These are phyloP conservation scores for Calephelis nemesis DNA, from an alignment of 1,140 invertebrate species.

Conservation along the genomic window DNA sequence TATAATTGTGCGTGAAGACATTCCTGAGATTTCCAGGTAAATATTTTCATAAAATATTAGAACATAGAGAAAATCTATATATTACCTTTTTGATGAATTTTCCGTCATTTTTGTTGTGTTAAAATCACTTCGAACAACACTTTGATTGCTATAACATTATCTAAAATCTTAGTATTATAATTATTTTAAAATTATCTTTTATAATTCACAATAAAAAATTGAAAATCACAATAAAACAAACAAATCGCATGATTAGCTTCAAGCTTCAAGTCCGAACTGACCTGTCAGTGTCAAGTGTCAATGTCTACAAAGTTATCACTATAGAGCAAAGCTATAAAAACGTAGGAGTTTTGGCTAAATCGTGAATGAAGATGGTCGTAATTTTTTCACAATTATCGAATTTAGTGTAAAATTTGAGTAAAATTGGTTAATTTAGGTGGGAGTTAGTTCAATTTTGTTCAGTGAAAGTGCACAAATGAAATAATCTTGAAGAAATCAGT, in stretches of 20 bases:
- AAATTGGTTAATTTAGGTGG: no score
- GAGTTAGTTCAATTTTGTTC: no score
- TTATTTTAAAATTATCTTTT: conserved; percentile 18
- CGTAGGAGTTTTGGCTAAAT: no score
- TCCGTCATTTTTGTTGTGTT: conserved; percentile 64
- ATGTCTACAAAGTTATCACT: neutral
- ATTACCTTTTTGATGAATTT: conserved; percentile 73
- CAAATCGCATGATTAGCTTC: conserved; percentile 36
- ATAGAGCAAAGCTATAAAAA: no score
- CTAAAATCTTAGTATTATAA: neutral
- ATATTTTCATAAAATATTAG: neutral
- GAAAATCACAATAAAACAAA: no score
- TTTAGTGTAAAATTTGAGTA: no score
- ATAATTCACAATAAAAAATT: conserved; percentile 18
- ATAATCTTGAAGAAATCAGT: no score
- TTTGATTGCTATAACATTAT: conserved; percentile 56
- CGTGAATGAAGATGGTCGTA: no score
- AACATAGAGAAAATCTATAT: conserved; percentile 21
- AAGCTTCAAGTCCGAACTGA: neutral
- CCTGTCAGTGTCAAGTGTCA: conserved; percentile 24
- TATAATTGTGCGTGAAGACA: neutral
- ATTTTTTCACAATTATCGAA: no score
- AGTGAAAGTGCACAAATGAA: no score
- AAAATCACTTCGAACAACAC: conserved; percentile 41
- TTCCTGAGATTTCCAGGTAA: conserved; percentile 3